Evolutionary conservation across 2,113 vertebrate genomes (phyloP).

Genomic region (Boulengeromyrus knoepffleri): DNA sequence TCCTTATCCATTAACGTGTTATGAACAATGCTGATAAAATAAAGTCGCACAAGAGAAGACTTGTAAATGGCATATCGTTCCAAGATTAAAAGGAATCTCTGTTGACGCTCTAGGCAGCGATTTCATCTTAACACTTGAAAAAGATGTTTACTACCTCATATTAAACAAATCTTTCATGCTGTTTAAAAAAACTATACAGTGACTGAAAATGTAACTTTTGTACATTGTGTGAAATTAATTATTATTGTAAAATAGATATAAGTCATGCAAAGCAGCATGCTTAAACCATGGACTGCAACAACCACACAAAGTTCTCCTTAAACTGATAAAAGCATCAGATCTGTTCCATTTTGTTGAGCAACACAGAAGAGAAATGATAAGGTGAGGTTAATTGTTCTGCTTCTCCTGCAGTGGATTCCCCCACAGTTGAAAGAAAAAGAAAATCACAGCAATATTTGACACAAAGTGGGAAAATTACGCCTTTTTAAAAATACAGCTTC

Average conservation of each 20-base stretch:
- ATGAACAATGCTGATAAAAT: constrained; percentile 26
- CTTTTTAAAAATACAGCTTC: not conserved
- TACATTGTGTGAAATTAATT: not conserved
- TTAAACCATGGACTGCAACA: not conserved
- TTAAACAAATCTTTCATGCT: constrained; percentile 13
- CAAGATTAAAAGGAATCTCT: constrained; percentile 18
- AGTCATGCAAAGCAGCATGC: not conserved
- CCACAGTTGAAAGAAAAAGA: not conserved
- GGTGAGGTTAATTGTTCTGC: not conserved
- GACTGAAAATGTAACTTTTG: constrained; percentile 4
- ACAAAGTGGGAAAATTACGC: not conserved
- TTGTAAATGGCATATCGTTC: constrained; percentile 23
- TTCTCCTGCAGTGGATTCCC: not conserved
- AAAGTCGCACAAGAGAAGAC: constrained; percentile 10
- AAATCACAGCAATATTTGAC: not conserved
- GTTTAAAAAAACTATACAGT: not conserved
- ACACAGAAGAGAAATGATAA: not conserved
- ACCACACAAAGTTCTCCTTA: not conserved
- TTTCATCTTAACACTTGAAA: constrained; percentile 11
- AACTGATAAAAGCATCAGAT: not conserved
- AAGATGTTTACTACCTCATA: constrained; percentile 9
- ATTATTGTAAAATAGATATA: not conserved
- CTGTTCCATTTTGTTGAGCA: not conserved
- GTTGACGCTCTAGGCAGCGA: constrained; percentile 24
- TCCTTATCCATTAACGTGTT: constrained; percentile 24